A percentile compares a stretch with the other conserved stretches of the same genome.
These are phyloP conservation scores for Phodopus roborovskii DNA, from an alignment of 2,113 vertebrate species.

Conservation along the genomic window DNA sequence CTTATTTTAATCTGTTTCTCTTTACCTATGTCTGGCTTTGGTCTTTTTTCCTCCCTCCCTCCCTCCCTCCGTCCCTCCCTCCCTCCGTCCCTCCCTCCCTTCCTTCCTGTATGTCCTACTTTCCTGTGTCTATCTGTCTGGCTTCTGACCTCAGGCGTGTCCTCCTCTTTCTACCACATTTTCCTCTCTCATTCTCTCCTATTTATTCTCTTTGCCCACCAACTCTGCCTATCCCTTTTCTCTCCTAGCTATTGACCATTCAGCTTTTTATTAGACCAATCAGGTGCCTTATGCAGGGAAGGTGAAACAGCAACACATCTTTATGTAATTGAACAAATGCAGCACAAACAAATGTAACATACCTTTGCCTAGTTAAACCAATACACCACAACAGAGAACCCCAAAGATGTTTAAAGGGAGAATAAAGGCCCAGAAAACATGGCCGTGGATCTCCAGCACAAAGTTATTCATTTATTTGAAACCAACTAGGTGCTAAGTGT, in stretches of 20 bases:
- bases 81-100: fast-evolving
- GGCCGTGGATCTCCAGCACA: background rate
- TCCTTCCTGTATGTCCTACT: background rate
- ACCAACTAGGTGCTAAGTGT: background rate
- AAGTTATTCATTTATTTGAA: too few relatives aligned
- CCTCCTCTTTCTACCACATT: background rate
- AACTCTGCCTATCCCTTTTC: background rate
- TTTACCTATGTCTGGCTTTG: background rate
- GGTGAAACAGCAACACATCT: background rate
- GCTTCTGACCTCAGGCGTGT: background rate
- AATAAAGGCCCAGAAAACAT: background rate
- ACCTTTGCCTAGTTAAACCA: background rate
- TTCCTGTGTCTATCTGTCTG: background rate
- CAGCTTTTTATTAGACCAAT: background rate
- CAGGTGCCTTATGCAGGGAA: background rate
- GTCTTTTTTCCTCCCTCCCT: background rate
- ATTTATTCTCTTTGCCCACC: background rate
- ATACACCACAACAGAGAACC: background rate
- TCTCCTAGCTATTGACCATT: background rate
- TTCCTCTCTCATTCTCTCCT: background rate
- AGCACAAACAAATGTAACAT: background rate
- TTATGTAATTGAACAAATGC: background rate
- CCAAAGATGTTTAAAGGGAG: background rate
- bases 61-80: background rate
- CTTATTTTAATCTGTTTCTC: background rate